A percentile compares a stretch with the other conserved stretches of the same genome.
Conservation (phyloP, 2,113 vertebrate species). For the Crotalus helleri region DNA sequence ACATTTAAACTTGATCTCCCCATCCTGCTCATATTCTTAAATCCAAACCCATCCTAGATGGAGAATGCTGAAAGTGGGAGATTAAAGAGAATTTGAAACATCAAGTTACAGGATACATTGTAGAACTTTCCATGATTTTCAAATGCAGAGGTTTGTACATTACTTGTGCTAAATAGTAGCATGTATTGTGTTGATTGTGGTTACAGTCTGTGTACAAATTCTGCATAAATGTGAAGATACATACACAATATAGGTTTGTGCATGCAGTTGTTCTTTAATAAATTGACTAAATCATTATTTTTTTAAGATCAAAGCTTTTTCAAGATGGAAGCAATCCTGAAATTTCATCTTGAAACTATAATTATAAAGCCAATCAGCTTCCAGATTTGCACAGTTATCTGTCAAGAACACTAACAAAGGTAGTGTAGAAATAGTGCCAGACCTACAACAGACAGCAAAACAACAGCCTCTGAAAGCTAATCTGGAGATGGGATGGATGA, state of each 20-base stretch:
- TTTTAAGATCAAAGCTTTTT: neutral
- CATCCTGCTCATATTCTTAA: neutral
- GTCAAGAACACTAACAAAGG: constrained; percentile 39
- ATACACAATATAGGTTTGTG: neutral
- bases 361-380: constrained; percentile 38
- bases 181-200: neutral
- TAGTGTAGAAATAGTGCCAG: constrained; percentile 49
- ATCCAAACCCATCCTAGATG: neutral
- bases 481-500: constrained; percentile 48
- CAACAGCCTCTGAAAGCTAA: constrained; percentile 64
- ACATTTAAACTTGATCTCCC: neutral
- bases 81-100: neutral
- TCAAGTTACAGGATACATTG: neutral
- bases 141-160: neutral
- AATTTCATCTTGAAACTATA: constrained; percentile 29
- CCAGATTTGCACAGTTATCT: constrained; percentile 35
- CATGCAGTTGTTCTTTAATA: neutral
- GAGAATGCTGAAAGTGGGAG: neutral
- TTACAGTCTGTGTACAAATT: neutral
- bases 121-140: neutral
- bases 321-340: constrained; percentile 25
- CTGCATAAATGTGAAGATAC: neutral
- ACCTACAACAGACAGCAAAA: constrained; percentile 60
- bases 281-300: neutral
- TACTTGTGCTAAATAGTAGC: neutral